phyloP scores from a whole-genome alignment of 2,113 vertebrate species.

The Neodontobutis hainanensis region DNA sequence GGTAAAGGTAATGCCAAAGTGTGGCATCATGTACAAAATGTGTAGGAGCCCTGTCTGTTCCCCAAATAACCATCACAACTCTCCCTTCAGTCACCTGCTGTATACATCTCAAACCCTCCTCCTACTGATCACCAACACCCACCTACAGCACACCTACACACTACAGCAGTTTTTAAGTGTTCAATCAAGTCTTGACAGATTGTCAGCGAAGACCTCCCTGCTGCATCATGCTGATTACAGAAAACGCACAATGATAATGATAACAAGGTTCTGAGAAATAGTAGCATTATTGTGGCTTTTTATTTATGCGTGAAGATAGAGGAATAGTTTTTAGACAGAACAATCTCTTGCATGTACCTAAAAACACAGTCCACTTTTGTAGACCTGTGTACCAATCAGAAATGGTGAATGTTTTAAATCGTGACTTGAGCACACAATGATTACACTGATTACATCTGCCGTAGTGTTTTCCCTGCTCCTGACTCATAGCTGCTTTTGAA shows the following conservation, averaged over 20 bases:
- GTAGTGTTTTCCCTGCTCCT: not conserved
- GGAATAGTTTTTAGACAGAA: not conserved
- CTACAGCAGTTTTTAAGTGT: not conserved
- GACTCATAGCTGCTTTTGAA: not conserved
- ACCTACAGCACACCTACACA: not conserved
- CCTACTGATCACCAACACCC: too few species aligned
- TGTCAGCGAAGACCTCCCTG: not conserved
- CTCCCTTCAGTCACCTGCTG: not conserved
- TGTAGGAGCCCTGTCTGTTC: too few species aligned
- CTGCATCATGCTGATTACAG: not conserved
- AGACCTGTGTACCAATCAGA: not conserved
- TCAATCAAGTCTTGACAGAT: not conserved
- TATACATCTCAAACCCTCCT: not conserved
- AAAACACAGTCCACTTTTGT: not conserved
- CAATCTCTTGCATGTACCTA: not conserved
- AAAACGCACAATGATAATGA: not conserved
- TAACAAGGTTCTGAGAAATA: not conserved
- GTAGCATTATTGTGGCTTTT: not conserved
- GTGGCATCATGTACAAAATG: too few species aligned
- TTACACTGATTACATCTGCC: conserved; percentile 1
- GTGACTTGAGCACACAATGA: not conserved
- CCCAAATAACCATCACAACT: not conserved
- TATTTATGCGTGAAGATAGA: not conserved
- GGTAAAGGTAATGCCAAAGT: too few species aligned
- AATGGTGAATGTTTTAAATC: not conserved